phyloP scores from a whole-genome alignment of 2,797 vertebrate genomes.

The Sparus aurata region DNA sequence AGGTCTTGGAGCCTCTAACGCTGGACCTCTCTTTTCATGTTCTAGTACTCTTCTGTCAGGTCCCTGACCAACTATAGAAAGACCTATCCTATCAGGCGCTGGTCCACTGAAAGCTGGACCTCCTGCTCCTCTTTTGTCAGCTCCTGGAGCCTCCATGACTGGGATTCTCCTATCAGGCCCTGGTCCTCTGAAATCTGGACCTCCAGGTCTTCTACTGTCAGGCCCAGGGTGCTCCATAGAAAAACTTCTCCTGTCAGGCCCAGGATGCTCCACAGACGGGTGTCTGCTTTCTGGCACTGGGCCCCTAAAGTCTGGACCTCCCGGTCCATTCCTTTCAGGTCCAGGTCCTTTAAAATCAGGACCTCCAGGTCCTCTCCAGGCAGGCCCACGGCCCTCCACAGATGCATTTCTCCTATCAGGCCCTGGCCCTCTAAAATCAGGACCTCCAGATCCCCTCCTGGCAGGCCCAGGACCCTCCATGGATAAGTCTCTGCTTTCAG shows the following conservation, averaged over 20 bases:
- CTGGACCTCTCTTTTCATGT: background rate
- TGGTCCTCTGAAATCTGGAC: slow-evolving; percentile 31
- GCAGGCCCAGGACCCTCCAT: slow-evolving; percentile 12
- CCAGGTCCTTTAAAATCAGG: slow-evolving; percentile 19
- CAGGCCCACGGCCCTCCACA: slow-evolving; percentile 16
- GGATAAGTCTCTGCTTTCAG: slow-evolving; percentile 23
- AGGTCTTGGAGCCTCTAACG: background rate
- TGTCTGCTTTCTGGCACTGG: background rate
- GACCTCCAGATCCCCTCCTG: slow-evolving; percentile 6
- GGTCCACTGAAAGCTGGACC: slow-evolving; percentile 43
- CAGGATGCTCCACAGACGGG: no score
- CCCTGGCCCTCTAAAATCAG: slow-evolving; percentile 9
- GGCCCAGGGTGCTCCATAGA: background rate
- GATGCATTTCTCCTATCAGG: slow-evolving; percentile 14
- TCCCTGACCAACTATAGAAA: background rate
- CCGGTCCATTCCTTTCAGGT: slow-evolving; percentile 7
- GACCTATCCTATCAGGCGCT: slow-evolving; percentile 14
- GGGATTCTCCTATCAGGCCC: slow-evolving; percentile 9
- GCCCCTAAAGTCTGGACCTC: slow-evolving; percentile 5
- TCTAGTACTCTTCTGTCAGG: slow-evolving; percentile 28
- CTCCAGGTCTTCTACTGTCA: slow-evolving; percentile 19
- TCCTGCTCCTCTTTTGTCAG: slow-evolving; percentile 31
- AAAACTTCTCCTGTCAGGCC: slow-evolving; percentile 12
- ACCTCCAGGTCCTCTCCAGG: slow-evolving; percentile 9
- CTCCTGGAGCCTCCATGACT: no score